Base-by-base conservation (phyloP, 2,888 invertebrate genomes). In the Ceriagrion tenellum region DNA sequence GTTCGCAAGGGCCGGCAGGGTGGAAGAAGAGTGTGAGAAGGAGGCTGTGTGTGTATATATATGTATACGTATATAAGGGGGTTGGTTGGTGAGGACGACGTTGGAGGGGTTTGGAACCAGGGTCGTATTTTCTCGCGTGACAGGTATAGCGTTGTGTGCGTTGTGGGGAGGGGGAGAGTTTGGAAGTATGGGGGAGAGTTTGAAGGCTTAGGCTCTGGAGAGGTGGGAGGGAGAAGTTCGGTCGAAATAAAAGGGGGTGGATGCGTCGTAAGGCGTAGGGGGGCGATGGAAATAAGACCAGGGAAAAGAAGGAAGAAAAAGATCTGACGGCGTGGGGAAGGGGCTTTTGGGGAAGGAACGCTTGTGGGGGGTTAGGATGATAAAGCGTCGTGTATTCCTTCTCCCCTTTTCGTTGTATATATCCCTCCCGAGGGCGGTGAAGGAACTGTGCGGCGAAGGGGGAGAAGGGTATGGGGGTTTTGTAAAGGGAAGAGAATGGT, bases 111-210 rank as follows among this genome's bases (percentile, higher is more conserved):
- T 40, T 59, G 91, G 91, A 23, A 13, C 69, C 63, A 47, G 93
- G 69, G 93, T 63, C 40, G 93, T 93, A 93, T 93, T 93, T 93
- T 63, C 93, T 93, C 69, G 35, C 93, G 93, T 93, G 93, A 93
- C 93, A 93, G 93, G 93, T 91, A 63, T 63, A 69, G 93, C 26
- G 69, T 81, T 81, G 81, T 81, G 81, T 35, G 30, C 30, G 81
- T 16, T 6, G 74, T 1, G 30, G 8, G 74, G n/a, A n/a, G 30
- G 35, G 18, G 81, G 81, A n/a, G 69, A n/a, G 6, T 12, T 12
- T 18, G 59, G 16, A 59, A 12, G 59, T 20, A 56, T 8, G 8
- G 26, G 26, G n/a, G 69, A 8, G 69, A n/a, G 69, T 8, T 23
- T 81, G n/a, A 81, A 35, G 81, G 81, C 26, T 26, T 81, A 13